Evolutionary conservation across 2,797 vertebrate species (phyloP).

Genomic region (Prionace glauca): DNA sequence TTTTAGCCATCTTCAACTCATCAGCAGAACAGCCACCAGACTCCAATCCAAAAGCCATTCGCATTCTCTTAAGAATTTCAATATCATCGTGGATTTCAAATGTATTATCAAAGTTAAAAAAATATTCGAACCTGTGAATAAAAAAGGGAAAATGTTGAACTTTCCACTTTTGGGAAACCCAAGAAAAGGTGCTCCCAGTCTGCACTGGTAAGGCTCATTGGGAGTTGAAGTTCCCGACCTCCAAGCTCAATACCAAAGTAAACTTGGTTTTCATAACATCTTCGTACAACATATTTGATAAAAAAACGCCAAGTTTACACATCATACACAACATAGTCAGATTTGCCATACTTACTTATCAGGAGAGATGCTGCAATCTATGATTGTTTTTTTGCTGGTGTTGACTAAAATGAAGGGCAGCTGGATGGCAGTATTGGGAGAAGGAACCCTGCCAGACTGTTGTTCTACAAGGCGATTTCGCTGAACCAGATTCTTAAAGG

Average conservation of each 20-base stretch:
- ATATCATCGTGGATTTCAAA: conserved; percentile 99
- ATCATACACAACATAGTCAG: not conserved
- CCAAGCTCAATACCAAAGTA: too few relatives aligned
- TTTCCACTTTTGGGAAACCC: not conserved
- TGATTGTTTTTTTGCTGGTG: conserved; percentile 99
- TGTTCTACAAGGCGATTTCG: conserved; percentile 88
- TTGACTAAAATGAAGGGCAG: conserved; percentile 97
- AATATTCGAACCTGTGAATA: conserved; percentile 83
- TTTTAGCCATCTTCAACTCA: conserved; percentile 83
- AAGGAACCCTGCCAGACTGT: conserved; percentile 80
- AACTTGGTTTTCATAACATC: too few relatives aligned
- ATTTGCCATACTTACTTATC: conserved; percentile 78
- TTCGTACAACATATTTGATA: not conserved
- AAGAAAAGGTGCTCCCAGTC: not conserved
- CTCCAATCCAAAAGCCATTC: conserved; percentile 95
- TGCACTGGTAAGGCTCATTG: too few relatives aligned
- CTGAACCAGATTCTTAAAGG: conserved; percentile 97
- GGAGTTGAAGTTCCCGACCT: too few relatives aligned
- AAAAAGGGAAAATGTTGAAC: not conserved
- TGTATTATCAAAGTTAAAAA: conserved; percentile 99
- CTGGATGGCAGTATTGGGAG: conserved; percentile 94
- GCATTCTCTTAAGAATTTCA: conserved; percentile 97
- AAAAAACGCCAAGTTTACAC: not conserved
- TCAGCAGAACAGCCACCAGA: conserved; percentile 90
- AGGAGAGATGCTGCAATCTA: conserved; percentile 99